A percentile compares a stretch with the other conserved stretches of the same genome.
phyloP scores from a whole-genome alignment of 2,888 invertebrate species.

The Drosophila atroscutellata region DNA sequence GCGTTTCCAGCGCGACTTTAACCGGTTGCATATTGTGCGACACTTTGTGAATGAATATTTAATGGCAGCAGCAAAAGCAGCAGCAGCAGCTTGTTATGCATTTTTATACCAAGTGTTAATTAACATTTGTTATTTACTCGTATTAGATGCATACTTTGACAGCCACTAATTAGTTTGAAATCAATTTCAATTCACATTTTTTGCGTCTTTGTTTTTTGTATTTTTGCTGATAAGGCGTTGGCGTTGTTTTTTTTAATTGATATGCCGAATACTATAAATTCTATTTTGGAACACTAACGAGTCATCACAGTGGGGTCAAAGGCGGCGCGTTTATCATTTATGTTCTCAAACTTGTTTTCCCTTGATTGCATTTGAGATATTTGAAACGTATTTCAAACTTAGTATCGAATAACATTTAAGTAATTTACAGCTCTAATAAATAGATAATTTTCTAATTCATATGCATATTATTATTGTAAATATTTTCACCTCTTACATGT shows the following conservation, averaged over 20 bases:
- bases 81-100: constrained; percentile 33
- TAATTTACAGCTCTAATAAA: background rate
- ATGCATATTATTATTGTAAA: background rate
- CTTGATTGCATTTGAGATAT: background rate
- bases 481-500: background rate
- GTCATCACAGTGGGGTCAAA: background rate
- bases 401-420: background rate
- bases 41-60: constrained; percentile 57
- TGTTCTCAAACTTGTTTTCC: background rate
- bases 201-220: constrained; percentile 3
- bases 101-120: constrained; percentile 58
- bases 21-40: constrained; percentile 54
- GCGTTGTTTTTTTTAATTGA: constrained; percentile 26
- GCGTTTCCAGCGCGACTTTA: constrained; percentile 54
- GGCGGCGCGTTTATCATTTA: constrained; percentile 4
- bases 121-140: constrained; percentile 52
- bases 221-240: constrained; percentile 44
- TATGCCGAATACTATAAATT: constrained; percentile 13
- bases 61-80: constrained; percentile 12
- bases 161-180: constrained; percentile 54
- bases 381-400: background rate
- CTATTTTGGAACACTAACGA: constrained; percentile 7
- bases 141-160: constrained; percentile 33
- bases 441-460: background rate
- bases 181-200: constrained; percentile 49